A percentile compares a stretch with the other conserved stretches of the same genome.
Conservation (phyloP, 2,797 vertebrate genomes). For the Jordanella pulchra region DNA sequence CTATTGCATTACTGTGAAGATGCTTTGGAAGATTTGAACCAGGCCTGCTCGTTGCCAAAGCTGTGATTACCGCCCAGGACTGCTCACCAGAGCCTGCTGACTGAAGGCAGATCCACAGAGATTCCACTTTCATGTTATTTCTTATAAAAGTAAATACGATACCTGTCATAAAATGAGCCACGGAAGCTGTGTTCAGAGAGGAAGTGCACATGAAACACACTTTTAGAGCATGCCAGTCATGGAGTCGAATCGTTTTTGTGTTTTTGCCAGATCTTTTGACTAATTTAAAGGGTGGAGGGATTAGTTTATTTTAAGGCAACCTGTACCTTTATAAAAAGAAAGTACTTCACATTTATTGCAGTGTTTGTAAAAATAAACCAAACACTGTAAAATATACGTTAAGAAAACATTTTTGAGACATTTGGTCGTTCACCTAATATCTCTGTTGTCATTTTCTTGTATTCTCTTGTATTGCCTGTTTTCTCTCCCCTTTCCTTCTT, state of each 20-base stretch:
- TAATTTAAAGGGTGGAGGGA: background rate
- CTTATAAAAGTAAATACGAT: conserved; percentile 14
- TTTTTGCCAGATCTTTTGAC: background rate
- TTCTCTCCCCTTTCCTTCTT: background rate
- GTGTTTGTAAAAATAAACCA: background rate
- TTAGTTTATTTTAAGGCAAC: background rate
- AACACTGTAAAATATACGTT: background rate
- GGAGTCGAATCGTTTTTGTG: background rate
- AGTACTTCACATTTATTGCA: background rate
- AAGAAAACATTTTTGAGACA: background rate
- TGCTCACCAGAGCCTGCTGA: conserved; percentile 4
- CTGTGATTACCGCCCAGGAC: conserved; percentile 14
- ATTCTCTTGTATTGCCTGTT: background rate
- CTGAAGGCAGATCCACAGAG: conserved; percentile 10
- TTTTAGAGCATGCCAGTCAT: background rate
- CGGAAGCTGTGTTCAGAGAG: conserved; percentile 1
- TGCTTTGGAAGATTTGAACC: conserved; percentile 26
- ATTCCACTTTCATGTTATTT: conserved; percentile 17
- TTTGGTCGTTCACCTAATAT: background rate
- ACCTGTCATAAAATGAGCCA: background rate
- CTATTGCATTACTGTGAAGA: conserved; percentile 34
- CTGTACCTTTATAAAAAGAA: background rate
- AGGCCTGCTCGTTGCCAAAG: conserved; percentile 25
- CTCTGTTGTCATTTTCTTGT: background rate
- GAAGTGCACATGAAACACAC: background rate